Evolutionary conservation across 2,113 vertebrate genomes (phyloP).

Genomic region (Myiagra hebetior): DNA sequence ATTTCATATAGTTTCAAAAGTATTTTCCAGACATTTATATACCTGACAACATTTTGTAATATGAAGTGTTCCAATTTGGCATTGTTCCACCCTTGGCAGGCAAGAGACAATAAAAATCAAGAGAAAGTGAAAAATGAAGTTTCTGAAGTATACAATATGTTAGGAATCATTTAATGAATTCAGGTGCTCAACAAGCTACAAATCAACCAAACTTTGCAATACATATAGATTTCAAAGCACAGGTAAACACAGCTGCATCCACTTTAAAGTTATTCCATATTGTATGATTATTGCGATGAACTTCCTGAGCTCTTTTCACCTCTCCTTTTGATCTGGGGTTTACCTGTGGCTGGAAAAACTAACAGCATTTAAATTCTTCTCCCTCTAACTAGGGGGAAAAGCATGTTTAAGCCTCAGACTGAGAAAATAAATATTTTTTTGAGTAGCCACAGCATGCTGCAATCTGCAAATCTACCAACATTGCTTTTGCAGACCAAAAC

Average conservation of each 20-base stretch:
- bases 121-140: slow-evolving; percentile 19
- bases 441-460: background rate
- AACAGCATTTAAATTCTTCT: background rate
- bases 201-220: background rate
- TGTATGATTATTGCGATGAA: background rate
- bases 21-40: background rate
- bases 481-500: background rate
- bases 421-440: background rate
- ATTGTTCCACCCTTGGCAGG: slow-evolving; percentile 11
- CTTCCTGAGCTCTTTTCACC: background rate
- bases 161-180: background rate
- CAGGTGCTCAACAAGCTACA: slow-evolving; percentile 23
- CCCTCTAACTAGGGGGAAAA: slow-evolving; percentile 17
- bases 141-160: slow-evolving; percentile 2
- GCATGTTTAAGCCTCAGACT: background rate
- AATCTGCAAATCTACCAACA: background rate
- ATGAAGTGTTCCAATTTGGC: slow-evolving; percentile 31
- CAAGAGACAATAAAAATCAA: slow-evolving; percentile 4
- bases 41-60: background rate
- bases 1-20: background rate
- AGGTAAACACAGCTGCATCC: slow-evolving; percentile 33
- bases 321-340: background rate
- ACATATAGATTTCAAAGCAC: background rate
- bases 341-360: slow-evolving; percentile 1
- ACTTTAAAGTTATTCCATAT: background rate